Conservation (phyloP, 2,797 vertebrate species). For the Morelia viridis region DNA sequence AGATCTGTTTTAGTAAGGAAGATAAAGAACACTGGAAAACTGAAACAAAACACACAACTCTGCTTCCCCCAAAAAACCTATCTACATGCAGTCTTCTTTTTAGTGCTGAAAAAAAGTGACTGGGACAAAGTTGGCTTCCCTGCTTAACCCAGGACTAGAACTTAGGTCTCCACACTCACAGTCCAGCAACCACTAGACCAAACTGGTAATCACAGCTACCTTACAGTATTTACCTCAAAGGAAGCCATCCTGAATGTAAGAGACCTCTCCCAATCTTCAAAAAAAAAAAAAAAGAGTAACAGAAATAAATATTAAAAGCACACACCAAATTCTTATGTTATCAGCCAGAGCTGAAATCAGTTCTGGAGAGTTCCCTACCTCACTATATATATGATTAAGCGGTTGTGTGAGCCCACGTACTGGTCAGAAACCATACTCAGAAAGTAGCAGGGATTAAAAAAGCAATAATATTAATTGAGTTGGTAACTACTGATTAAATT, state of each 20-base stretch:
- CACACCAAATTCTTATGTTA: neutral
- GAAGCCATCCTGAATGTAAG: neutral
- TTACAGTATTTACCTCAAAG: neutral
- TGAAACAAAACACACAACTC: neutral
- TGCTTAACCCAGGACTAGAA: too few species aligned
- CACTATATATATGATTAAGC: neutral
- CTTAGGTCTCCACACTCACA: too few species aligned
- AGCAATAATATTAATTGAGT: neutral
- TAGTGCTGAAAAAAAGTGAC: neutral
- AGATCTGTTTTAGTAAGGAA: neutral
- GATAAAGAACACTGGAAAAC: neutral
- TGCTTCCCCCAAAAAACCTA: neutral
- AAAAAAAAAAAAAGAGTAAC: neutral
- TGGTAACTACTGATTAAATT: neutral
- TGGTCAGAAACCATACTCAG: neutral
- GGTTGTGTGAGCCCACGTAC: neutral
- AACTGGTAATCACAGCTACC: neutral
- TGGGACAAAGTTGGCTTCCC: too few species aligned
- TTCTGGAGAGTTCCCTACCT: neutral
- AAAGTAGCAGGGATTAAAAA: neutral
- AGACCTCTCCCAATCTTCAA: neutral
- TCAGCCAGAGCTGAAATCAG: neutral
- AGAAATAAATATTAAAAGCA: neutral
- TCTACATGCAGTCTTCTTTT: neutral
- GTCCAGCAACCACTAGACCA: too few species aligned